Conservation (phyloP, 2,113 vertebrate species). For the Hydrolagus affinis region DNA sequence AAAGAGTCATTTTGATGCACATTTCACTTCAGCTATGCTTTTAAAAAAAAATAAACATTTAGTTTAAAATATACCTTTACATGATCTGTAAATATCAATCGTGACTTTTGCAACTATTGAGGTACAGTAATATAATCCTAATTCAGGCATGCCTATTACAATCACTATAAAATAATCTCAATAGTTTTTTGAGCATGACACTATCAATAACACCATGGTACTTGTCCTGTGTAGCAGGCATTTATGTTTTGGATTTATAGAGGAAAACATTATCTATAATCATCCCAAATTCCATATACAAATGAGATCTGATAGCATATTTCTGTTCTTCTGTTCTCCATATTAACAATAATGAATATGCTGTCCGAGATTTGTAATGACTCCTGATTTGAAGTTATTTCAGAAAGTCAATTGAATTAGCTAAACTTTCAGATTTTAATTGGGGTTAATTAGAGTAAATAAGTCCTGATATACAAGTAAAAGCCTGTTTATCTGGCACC, state of each 20-base stretch:
- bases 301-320: background rate
- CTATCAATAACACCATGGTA: background rate
- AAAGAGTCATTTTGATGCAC: background rate
- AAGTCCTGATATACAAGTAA: background rate
- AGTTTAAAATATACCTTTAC: background rate
- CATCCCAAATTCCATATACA: background rate
- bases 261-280: background rate
- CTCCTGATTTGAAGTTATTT: background rate
- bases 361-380: background rate
- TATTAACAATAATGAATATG: background rate
- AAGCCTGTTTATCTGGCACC: no score
- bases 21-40: background rate
- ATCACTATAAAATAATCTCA: background rate
- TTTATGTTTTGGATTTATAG: background rate
- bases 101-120: background rate
- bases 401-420: background rate
- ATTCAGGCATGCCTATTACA: background rate
- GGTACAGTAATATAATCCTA: background rate
- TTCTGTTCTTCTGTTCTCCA: background rate
- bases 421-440: constrained; percentile 7
- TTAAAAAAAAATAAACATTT: background rate
- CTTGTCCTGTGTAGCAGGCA: background rate
- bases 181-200: background rate
- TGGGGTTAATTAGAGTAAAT: background rate
- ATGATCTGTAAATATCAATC: background rate